Evolutionary conservation across 2,888 invertebrate genomes (phyloP).

Genomic region (Apamea sordens): DNA sequence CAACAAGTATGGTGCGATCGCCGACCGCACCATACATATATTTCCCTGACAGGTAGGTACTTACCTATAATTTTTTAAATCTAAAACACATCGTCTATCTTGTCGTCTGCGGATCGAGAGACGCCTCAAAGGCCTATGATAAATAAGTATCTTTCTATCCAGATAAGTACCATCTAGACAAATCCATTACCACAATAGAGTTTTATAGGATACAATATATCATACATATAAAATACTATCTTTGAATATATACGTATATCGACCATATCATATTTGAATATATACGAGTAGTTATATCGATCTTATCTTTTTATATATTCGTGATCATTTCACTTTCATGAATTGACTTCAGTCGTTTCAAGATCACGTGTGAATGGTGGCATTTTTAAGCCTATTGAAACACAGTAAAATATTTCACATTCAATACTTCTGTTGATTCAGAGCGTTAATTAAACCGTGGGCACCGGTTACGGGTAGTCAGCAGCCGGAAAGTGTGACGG

Average conservation of each 20-base stretch:
- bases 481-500: not conserved
- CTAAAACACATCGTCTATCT: not conserved
- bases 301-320: too few relatives aligned
- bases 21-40: not conserved
- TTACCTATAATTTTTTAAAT: not conserved
- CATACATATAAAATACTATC: too few relatives aligned
- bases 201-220: too few relatives aligned
- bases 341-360: not conserved
- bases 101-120: not conserved
- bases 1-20: not conserved
- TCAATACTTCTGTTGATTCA: not conserved
- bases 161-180: slow-evolving; percentile 20
- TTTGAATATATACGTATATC: not conserved
- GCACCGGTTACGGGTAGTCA: not conserved
- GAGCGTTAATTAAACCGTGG: not conserved
- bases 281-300: too few relatives aligned
- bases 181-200: not conserved
- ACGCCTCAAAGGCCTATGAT: not conserved
- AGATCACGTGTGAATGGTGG: too few relatives aligned
- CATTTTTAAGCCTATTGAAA: too few relatives aligned
- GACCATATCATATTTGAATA: too few relatives aligned
- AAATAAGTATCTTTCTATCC: not conserved
- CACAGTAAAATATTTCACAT: not conserved
- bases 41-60: not conserved
- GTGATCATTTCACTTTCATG: not conserved